These are phyloP conservation scores for Tauraco hartlaubi DNA, from an alignment of 2,797 vertebrate genomes.

Conservation along the genomic window DNA sequence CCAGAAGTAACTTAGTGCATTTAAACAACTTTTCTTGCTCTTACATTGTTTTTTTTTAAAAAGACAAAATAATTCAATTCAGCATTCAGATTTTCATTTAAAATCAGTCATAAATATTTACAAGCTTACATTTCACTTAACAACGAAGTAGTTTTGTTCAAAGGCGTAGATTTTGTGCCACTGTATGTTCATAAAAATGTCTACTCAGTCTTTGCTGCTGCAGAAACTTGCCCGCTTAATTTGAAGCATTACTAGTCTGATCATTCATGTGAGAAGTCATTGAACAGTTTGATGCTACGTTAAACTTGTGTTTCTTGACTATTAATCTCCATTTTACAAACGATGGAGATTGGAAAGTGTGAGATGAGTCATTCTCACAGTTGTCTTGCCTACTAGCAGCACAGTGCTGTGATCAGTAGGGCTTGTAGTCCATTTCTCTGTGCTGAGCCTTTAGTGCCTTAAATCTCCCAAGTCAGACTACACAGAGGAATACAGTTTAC, in stretches of 20 bases:
- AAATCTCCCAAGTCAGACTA: not conserved
- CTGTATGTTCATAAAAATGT: not conserved
- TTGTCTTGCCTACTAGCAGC: not conserved
- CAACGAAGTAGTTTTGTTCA: not conserved
- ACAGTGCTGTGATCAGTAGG: not conserved
- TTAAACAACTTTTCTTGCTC: not conserved
- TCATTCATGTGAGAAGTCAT: not conserved
- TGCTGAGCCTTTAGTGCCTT: not conserved
- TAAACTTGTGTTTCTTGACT: not conserved
- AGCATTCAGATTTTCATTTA: not conserved
- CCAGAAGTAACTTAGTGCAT: not conserved
- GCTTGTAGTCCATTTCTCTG: not conserved
- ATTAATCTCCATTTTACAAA: not conserved
- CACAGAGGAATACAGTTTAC: fast-evolving
- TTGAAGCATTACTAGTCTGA: not conserved
- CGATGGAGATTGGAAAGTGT: not conserved
- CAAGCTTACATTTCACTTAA: not conserved
- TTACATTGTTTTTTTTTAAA: no score
- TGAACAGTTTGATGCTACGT: not conserved
- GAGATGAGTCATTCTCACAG: not conserved
- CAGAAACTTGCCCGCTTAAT: not conserved
- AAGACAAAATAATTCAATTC: not conserved
- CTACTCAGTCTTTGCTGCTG: not conserved
- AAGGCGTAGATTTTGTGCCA: not conserved
- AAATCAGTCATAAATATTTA: not conserved